Evolutionary conservation across 2,888 invertebrate species (phyloP), one percentile per base, ranked within the genome.

Genomic region (Parnassius glacialis): DNA sequence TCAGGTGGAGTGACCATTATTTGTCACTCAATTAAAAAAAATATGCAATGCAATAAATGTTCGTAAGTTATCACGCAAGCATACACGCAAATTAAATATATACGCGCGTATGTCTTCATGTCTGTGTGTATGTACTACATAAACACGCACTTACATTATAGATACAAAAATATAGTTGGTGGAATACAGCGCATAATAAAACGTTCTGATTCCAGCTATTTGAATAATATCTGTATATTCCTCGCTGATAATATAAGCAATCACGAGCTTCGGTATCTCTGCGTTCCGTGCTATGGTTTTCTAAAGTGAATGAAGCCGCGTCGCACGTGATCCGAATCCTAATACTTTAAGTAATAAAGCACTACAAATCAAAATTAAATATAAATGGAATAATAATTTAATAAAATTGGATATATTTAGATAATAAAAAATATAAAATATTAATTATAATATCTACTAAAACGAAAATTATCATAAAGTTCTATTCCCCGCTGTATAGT

Each of bases 321-420:
- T 53, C 66, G 79, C 72, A 80, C 90, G 90, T 90, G 90, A 83
- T 79, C 72, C 64, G 88, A 85, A 85, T 90, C 69, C 75, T 61
- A 61, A 72, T 76, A 70, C 66, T 67, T 65, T 65, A 65, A 68
- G 68, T 72, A 84, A 85, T 87, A 88, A 84, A 84, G 81, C 80
- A 80, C 77, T 81, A 79, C 84, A 83, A 84, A 83, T 83, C 80
- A 79, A 79, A 89, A 89, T 88, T 89, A 86, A 89, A 90, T 89
- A 88, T 86, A 89, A 85, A 87, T 84, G 74, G 85, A 87, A 90
- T 87, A 85, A 84, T 88, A 87, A 89, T 87, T 85, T 84, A 85
- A 86, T 84, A 34, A 7, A 34, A 34, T 34, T 0, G 34, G 34
- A 34, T 34, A 7, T 34, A 34, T 34, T 34, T 7, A 84, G 83